These are phyloP conservation scores for Tetragonisca angustula DNA, from an alignment of 2,888 invertebrate genomes.

Conservation along the genomic window DNA sequence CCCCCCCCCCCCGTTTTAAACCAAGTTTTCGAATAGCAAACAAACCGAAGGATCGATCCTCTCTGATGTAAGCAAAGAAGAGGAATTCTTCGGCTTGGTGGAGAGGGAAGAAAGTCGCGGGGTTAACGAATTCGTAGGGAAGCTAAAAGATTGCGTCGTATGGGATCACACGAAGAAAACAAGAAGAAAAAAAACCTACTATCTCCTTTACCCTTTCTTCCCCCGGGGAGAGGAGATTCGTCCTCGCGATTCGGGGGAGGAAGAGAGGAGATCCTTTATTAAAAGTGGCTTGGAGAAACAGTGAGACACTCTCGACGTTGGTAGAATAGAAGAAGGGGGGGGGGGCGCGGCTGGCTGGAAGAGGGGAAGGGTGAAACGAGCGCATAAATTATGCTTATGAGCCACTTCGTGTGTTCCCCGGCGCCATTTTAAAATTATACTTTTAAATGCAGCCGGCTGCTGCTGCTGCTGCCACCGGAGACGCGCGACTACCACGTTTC, in stretches of 20 bases:
- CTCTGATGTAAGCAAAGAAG: too few species aligned
- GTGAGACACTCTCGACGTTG: not conserved
- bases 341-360: not conserved
- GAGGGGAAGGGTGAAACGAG: conserved; percentile 56
- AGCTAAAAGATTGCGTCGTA: conserved; percentile 40
- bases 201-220: too few species aligned
- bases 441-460: conserved; percentile 68
- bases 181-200: conserved; percentile 51
- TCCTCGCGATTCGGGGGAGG: conserved; percentile 9
- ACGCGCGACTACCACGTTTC: conserved; percentile 6
- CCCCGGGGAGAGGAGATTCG: not conserved
- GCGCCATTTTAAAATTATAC: conserved; percentile 75
- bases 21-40: too few species aligned
- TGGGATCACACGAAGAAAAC: conserved; percentile 38
- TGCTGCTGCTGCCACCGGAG: conserved; percentile 2
- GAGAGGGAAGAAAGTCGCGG: conserved; percentile 19
- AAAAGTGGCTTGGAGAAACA: conserved; percentile 57
- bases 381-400: conserved; percentile 76
- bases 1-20: too few species aligned
- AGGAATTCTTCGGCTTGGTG: too few species aligned
- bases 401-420: conserved; percentile 73
- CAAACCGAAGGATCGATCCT: too few species aligned
- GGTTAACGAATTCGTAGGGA: conserved; percentile 68
- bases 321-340: not conserved
- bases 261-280: conserved; percentile 65